A percentile compares a stretch with the other conserved stretches of the same genome.
Conservation (phyloP, 2,113 vertebrate genomes). For the Nyctibius bracteatus region DNA sequence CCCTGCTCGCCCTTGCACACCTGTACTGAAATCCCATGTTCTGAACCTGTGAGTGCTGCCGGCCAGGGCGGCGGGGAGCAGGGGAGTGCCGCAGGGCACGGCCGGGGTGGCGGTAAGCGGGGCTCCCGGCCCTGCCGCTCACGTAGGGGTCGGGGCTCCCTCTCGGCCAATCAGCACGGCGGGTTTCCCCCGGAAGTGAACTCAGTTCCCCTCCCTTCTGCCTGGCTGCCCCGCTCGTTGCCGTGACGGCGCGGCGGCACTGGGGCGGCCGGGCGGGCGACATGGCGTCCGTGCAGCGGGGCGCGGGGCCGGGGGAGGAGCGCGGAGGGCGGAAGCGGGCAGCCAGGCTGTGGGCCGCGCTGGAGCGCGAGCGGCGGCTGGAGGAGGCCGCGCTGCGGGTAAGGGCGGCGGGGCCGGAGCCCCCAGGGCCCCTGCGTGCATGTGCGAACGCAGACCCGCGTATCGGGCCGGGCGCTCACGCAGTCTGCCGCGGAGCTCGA, state of each 20-base stretch:
- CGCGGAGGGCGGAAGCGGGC: conserved; percentile 56
- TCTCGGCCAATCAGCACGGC: background rate
- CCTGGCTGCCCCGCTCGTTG: background rate
- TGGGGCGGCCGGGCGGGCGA: no score
- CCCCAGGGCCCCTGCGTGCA: no score
- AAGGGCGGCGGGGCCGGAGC: background rate
- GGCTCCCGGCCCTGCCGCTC: no score
- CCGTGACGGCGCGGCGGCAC: background rate
- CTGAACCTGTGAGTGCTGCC: no score
- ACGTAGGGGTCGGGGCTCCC: no score
- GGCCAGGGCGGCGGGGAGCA: no score
- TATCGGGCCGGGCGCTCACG: background rate
- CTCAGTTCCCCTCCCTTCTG: accelerated
- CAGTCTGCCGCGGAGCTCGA: background rate
- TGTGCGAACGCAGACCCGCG: no score
- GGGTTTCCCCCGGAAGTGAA: background rate
- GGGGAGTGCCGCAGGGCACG: no score
- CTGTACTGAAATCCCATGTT: no score
- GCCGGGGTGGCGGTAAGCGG: no score
- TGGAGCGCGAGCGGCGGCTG: conserved; percentile 72
- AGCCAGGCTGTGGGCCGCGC: conserved; percentile 69
- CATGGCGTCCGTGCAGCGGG: conserved; percentile 1
- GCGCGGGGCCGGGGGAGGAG: background rate
- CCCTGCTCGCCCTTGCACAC: no score
- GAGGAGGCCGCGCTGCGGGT: conserved; percentile 76